Evolutionary conservation across 2,113 vertebrate genomes (phyloP), one percentile per base, ranked within the genome.

Genomic region (Cololabis saira): DNA sequence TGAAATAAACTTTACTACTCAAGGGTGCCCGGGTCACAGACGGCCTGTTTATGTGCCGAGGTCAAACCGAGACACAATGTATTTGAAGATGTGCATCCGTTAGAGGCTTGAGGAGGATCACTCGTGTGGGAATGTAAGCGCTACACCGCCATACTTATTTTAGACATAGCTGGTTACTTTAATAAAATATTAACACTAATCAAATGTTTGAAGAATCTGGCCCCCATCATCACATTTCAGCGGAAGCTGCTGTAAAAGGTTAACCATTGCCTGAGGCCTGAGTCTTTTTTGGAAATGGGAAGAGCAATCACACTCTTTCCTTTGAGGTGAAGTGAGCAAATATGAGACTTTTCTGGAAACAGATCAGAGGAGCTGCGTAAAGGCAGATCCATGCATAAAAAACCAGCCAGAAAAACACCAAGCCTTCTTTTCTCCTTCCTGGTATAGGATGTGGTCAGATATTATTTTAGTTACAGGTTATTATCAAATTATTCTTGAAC

Each of bases 1-100:
- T 56, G 65, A 59, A 83, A 81, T 84, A 74, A 76, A 80, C 76
- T 72, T 67, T 76, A 71, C 75, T 56, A 50, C 61, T 81, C 69
- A 68, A 76, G 53, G 43, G 61, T 27, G 69, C 61, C 65, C 57
- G 15, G 77, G 78, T 86, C 74, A 84, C 11, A 5, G 56, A 75
- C 18, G 18, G 70, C 58, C 61, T 61, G 62, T 80, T 70, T 71
- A 43, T 51, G 57, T 48, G 45, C 71, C 49, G 71, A 74, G 76
- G 74, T 86, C 83, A 86, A 74, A 48, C 21, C 43, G 17, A 74
- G 59, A 61, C 27, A 10, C 30, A 30, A 45, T n/a, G 2, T 42
- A 52, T 64, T 50, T 44, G 3, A 33, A 3, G 27, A 37, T 67
- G 55, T 42, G 54, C 10, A 37, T 50, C 52, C 42, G 30, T n/a